phyloP scores from a whole-genome alignment of 2,113 vertebrate species.

The Sula dactylatra region DNA sequence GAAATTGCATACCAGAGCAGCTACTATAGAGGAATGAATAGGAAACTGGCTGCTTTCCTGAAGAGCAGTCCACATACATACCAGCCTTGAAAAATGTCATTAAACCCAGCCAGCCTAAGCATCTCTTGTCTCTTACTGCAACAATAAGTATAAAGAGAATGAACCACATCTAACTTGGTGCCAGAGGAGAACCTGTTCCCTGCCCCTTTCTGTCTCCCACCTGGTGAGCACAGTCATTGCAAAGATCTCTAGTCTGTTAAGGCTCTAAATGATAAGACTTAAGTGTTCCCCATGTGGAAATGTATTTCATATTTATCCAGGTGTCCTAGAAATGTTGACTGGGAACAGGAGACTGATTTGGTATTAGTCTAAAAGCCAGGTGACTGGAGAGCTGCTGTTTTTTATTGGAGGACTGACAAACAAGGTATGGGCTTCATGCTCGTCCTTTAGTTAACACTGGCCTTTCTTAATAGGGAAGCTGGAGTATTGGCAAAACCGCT shows the following conservation, averaged over 20 bases:
- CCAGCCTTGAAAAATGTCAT: not conserved
- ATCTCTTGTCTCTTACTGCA: not conserved
- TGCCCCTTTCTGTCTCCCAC: not conserved
- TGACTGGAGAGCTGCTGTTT: not conserved
- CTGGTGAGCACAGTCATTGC: not conserved
- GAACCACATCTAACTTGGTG: not conserved
- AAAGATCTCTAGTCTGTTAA: not conserved
- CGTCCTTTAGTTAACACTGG: not conserved
- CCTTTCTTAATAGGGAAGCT: not conserved
- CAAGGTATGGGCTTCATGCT: not conserved
- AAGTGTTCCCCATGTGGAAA: not conserved
- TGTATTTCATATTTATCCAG: not conserved
- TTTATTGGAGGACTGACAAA: not conserved
- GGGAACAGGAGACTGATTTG: not conserved
- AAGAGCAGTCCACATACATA: not conserved
- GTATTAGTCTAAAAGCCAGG: not conserved
- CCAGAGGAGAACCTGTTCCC: not conserved
- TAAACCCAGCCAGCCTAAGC: not conserved
- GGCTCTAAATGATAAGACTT: not conserved
- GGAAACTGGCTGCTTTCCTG: not conserved
- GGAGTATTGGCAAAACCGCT: not conserved
- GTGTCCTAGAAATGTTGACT: not conserved
- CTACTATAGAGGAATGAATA: not conserved
- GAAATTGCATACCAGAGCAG: slow-evolving; percentile 17
- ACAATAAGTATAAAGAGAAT: not conserved